Evolutionary conservation across 2,888 invertebrate genomes (phyloP).

Genomic region (Odontocolon sp.): DNA sequence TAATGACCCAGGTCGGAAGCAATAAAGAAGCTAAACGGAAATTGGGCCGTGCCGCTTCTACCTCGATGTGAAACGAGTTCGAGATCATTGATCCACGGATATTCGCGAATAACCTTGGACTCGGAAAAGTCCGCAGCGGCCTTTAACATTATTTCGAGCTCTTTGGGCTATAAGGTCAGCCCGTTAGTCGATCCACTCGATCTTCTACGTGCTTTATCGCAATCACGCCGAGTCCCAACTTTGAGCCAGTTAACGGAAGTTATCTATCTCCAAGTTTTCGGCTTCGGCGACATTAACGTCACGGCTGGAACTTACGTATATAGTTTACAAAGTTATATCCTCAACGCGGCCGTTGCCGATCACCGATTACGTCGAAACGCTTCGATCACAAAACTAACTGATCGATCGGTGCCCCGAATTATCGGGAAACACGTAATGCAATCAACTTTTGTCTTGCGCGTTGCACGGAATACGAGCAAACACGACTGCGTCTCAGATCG

Average conservation of each 20-base stretch:
- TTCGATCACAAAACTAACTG: too few relatives aligned
- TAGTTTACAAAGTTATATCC: neutral
- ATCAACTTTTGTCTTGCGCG: neutral
- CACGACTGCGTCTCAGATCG: slow-evolving; percentile 1
- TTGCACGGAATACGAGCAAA: too few relatives aligned
- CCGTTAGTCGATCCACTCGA: neutral
- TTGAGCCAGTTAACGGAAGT: slow-evolving; percentile 24
- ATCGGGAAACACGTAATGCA: neutral
- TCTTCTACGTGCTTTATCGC: neutral
- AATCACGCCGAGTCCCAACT: slow-evolving; percentile 15
- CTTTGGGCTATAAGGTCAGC: neutral
- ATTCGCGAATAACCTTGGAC: slow-evolving; percentile 49
- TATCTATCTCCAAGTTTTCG: slow-evolving; percentile 31
- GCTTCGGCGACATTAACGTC: slow-evolving; percentile 23
- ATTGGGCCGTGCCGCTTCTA: slow-evolving; percentile 29
- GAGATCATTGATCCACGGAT: slow-evolving; percentile 56
- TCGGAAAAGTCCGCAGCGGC: neutral
- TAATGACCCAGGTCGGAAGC: neutral
- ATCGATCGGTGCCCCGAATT: slow-evolving; percentile 30
- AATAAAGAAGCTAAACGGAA: slow-evolving; percentile 15
- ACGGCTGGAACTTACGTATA: neutral
- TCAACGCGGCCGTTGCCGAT: neutral
- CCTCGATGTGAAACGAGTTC: slow-evolving; percentile 28
- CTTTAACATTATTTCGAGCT: slow-evolving; percentile 4
- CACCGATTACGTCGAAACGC: slow-evolving; percentile 20